phyloP scores from a whole-genome alignment of 2,113 vertebrate genomes.

The Aphelocoma coerulescens region DNA sequence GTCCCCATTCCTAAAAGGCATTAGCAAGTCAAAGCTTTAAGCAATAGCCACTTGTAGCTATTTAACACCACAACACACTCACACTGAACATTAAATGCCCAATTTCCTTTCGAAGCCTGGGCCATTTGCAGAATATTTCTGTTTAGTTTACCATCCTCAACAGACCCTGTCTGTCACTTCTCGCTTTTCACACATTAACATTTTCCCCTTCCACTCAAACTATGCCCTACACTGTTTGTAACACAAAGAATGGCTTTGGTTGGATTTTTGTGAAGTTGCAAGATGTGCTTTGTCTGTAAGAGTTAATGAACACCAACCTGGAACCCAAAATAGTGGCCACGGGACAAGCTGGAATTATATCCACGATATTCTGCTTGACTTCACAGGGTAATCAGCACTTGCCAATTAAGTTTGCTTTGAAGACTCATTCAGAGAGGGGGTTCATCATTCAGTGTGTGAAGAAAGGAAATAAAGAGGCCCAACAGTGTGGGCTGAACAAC shows the following conservation, averaged over 20 bases:
- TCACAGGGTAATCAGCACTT: not conserved
- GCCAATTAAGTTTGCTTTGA: not conserved
- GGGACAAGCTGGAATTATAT: not conserved
- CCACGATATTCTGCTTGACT: not conserved
- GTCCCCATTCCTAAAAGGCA: not conserved
- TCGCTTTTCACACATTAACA: not conserved
- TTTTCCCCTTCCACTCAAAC: not conserved
- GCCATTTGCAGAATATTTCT: not conserved
- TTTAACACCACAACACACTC: not conserved
- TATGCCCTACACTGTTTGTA: not conserved
- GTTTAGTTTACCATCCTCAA: not conserved
- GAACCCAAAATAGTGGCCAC: not conserved
- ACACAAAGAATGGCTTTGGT: not conserved
- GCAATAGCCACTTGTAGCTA: not conserved
- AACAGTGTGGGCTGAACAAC: not conserved
- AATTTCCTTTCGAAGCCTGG: not conserved
- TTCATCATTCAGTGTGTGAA: not conserved
- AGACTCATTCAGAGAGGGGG: not conserved
- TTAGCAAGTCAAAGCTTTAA: not conserved
- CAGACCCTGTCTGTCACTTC: not conserved
- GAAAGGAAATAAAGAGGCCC: not conserved
- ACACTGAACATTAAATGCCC: not conserved
- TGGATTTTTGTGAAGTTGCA: not conserved
- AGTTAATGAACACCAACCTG: not conserved
- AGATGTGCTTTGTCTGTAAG: fast-evolving